phyloP scores from a whole-genome alignment of 2,797 vertebrate species.

The Anguilla marmorata region DNA sequence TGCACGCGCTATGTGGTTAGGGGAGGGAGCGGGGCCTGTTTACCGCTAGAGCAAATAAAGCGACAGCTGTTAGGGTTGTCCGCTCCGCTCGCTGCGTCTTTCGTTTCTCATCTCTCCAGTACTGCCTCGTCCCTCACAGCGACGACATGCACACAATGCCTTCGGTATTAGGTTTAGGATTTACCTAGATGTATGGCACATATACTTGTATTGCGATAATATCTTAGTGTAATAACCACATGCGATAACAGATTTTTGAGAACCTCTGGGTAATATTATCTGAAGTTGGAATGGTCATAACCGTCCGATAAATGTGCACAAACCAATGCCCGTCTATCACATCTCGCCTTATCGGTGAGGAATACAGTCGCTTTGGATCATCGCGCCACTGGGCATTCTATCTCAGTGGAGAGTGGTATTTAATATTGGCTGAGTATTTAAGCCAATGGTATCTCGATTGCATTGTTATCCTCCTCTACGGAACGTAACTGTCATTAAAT shows the following conservation, averaged over 20 bases:
- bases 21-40: conserved; percentile 81
- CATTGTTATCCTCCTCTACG: not conserved
- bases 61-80: conserved; percentile 81
- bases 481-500: too few relatives aligned
- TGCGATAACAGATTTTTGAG: not conserved
- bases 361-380: not conserved
- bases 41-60: conserved; percentile 87
- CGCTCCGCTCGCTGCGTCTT: conserved; percentile 54
- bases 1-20: conserved; percentile 82
- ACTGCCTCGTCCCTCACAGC: not conserved
- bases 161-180: not conserved
- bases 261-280: not conserved
- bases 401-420: not conserved
- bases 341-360: too few relatives aligned
- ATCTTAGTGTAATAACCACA: not conserved
- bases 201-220: not conserved
- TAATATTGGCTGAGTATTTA: not conserved
- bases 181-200: not conserved
- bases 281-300: not conserved
- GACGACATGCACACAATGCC: not conserved
- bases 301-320: not conserved
- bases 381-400: not conserved
- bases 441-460: not conserved
- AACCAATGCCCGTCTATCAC: not conserved
- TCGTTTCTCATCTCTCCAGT: not conserved